Base-by-base conservation (phyloP, 2,797 vertebrate genomes). In the Rousettus madagascariensis region DNA sequence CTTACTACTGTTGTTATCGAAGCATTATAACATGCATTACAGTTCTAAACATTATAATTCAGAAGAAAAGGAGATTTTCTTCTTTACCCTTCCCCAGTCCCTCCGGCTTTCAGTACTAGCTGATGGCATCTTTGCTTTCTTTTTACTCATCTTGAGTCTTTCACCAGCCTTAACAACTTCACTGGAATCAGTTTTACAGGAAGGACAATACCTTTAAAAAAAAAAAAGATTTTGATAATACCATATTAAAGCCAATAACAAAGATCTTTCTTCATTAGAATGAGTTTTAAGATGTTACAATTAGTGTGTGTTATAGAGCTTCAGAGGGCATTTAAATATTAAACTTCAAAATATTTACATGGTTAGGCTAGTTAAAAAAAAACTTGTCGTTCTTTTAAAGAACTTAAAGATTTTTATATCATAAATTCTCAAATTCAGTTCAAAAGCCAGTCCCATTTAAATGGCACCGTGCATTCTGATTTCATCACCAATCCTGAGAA, bases 121-220 rank as follows among this genome's bases (percentile, higher is more conserved):
- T 84, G 99, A 99, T 86, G 99, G 99, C 99, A 99, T 99, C 98
- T 99, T 99, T 97, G 99, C 99, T 98, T 99, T 99, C 98, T 99
- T 99, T 99, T 99, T 99, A 98, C 99, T 99, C 98, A 99, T 99
- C 98, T 99, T 99, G 94, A 99, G 99, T 95, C 99, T 99, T 98
- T 99, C 99, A 77, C 99, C 99, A 89, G 99, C 99, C 97, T 99
- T 99, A 86, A 99, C 99, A 92, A 99, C 99, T 98, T 99, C 99
- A 86, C 98, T 99, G 97, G 99, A 99, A 98, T 99, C 99, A 95
- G 99, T 99, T 99, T 99, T 99, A 98, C 99, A 99, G 95, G 99
- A 99, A 97, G 99, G 99, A 98, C 99, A 99, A 98, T 99, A 99
- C 99, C 99, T 99, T 98, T 41, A 98, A 97, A 97, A 97, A 96